Percentiles rank a stretch among this genome's conserved stretches.
phyloP scores from a whole-genome alignment of 2,113 vertebrate species.

The Recurvirostra avosetta region DNA sequence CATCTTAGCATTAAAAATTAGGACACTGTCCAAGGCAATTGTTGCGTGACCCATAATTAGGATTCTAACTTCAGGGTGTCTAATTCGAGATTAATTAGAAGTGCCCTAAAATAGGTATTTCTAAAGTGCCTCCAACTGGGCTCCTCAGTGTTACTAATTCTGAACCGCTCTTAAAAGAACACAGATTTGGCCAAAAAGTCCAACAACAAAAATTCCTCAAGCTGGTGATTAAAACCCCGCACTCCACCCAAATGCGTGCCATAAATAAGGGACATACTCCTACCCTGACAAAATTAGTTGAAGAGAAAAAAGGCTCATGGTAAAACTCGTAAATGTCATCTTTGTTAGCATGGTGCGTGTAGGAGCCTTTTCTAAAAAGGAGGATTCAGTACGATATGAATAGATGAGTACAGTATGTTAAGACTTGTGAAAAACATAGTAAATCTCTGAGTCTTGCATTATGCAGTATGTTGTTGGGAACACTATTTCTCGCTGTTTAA shows the following conservation, averaged over 20 bases:
- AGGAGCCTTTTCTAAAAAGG: constrained; percentile 20
- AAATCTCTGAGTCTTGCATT: not conserved
- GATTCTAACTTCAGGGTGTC: not conserved
- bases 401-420: not conserved
- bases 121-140: not conserved
- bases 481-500: not conserved
- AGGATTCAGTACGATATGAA: not conserved
- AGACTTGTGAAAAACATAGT: not conserved
- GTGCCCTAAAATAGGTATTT: not conserved
- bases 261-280: constrained; percentile 56
- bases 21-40: not conserved
- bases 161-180: not conserved
- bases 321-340: not conserved
- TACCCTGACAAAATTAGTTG: constrained; percentile 8
- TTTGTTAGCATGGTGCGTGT: not conserved
- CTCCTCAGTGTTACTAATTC: not conserved
- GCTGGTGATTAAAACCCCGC: not conserved
- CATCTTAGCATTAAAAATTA: not conserved
- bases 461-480: not conserved
- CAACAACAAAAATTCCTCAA: not conserved
- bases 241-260: constrained; percentile 6
- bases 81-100: not conserved
- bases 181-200: not conserved
- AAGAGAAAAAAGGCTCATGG: not conserved
- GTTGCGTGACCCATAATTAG: not conserved